A percentile compares a stretch with the other conserved stretches of the same genome.
Evolutionary conservation across 2,888 invertebrate genomes (phyloP).

Genomic region (Morpho deidamia): DNA sequence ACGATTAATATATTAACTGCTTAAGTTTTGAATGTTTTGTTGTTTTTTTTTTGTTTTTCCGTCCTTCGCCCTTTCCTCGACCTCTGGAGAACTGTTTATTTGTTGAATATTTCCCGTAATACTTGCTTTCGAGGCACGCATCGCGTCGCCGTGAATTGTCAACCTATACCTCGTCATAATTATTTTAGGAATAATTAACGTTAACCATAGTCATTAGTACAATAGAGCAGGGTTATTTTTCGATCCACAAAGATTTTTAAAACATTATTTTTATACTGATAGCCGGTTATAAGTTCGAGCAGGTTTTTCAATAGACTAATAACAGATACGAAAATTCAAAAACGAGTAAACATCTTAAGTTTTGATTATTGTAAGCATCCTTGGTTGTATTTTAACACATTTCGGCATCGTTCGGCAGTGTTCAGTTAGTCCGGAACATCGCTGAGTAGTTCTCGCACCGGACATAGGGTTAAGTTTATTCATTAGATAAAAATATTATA

Average conservation of each 20-base stretch:
- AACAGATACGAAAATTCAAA: slow-evolving; percentile 58
- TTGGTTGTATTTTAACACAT: slow-evolving; percentile 54
- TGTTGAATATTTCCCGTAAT: slow-evolving; percentile 40
- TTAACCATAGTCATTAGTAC: slow-evolving; percentile 77
- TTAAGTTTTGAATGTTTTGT: slow-evolving; percentile 75
- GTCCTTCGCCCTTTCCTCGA: slow-evolving; percentile 44
- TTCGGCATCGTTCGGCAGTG: slow-evolving; percentile 66
- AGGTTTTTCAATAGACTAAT: slow-evolving; percentile 64
- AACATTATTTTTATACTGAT: slow-evolving; percentile 76
- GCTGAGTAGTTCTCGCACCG: slow-evolving; percentile 35
- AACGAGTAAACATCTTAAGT: slow-evolving; percentile 65
- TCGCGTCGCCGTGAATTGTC: slow-evolving; percentile 60
- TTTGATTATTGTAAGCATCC: slow-evolving; percentile 63
- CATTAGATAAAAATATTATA: slow-evolving; percentile 66
- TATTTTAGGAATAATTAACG: slow-evolving; percentile 75
- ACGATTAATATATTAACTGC: slow-evolving; percentile 78
- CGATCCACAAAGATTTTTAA: slow-evolving; percentile 73
- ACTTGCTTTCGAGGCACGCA: slow-evolving; percentile 47
- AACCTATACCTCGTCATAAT: slow-evolving; percentile 74
- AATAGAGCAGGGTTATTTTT: slow-evolving; percentile 79
- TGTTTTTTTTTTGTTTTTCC: slow-evolving; percentile 65
- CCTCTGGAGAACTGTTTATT: slow-evolving; percentile 52
- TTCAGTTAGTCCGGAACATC: slow-evolving; percentile 58
- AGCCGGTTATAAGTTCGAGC: slow-evolving; percentile 74
- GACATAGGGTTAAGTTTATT: slow-evolving; percentile 74